Conservation (phyloP, 1,140 invertebrate genomes). For the Aphidius ervi region DNA sequence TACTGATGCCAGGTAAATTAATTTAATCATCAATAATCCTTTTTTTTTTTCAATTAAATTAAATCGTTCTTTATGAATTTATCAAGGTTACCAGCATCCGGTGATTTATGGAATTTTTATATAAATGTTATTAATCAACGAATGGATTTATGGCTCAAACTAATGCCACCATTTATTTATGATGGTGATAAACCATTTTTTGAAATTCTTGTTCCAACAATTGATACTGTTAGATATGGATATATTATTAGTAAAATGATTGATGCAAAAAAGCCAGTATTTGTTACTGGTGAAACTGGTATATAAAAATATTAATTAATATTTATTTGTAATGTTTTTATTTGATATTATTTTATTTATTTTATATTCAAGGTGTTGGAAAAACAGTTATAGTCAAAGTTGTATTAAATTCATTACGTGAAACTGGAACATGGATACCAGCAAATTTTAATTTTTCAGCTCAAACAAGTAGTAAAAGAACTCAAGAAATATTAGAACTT, state of each 20-base stretch:
- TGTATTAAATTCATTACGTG: conserved; percentile 61
- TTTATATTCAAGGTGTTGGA: conserved; percentile 75
- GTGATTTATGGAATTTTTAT: conserved; percentile 71
- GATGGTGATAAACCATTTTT: conserved; percentile 62
- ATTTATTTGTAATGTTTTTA: too few species aligned
- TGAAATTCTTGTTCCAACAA: conserved; percentile 77
- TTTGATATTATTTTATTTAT: conserved; percentile 45
- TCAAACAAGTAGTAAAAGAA: conserved; percentile 72
- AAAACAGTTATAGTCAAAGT: conserved; percentile 75
- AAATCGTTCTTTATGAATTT: background rate
- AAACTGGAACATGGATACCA: conserved; percentile 25
- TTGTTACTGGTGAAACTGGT: conserved; percentile 56
- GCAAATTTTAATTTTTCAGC: too few species aligned
- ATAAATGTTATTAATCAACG: conserved; percentile 64
- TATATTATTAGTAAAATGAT: conserved; percentile 57
- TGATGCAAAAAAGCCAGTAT: conserved; percentile 1
- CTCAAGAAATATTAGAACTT: conserved; percentile 76
- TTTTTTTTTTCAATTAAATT: background rate
- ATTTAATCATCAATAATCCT: background rate
- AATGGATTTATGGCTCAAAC: conserved; percentile 71
- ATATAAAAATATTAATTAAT: too few species aligned
- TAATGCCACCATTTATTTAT: conserved; percentile 71
- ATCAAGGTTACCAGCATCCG: conserved; percentile 56
- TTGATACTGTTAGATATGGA: conserved; percentile 77
- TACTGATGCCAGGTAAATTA: conserved; percentile 56